Evolutionary conservation across 2,888 invertebrate genomes (phyloP).

Genomic region (Odontocerum albicorne): DNA sequence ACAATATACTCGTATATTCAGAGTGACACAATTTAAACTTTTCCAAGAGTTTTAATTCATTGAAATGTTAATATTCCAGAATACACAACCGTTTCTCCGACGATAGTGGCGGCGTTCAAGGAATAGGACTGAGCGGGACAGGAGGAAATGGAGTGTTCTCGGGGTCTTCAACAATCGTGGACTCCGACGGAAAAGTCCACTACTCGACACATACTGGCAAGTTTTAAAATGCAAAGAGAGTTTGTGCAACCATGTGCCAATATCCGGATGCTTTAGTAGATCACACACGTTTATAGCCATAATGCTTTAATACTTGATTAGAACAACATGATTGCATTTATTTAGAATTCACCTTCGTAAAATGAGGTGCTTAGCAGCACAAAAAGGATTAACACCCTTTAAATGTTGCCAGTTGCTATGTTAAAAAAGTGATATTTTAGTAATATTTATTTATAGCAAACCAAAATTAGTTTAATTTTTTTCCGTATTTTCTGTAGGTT

Average conservation of each 20-base stretch:
- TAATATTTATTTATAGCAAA: constrained; percentile 32
- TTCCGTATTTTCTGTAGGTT: neutral
- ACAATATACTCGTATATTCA: too few relatives aligned
- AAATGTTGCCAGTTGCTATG: too few relatives aligned
- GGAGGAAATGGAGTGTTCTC: constrained; percentile 54
- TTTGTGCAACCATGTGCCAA: constrained; percentile 25
- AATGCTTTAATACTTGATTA: constrained; percentile 6
- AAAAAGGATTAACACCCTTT: too few relatives aligned
- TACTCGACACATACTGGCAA: constrained; percentile 55
- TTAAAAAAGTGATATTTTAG: constrained; percentile 27
- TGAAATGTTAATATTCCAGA: constrained; percentile 40
- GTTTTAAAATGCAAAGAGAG: too few relatives aligned
- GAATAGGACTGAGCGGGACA: constrained; percentile 45
- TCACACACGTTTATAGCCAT: too few relatives aligned
- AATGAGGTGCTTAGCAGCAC: too few relatives aligned
- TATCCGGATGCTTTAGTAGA: too few relatives aligned
- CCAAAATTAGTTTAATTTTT: constrained; percentile 27
- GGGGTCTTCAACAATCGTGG: constrained; percentile 50
- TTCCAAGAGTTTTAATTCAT: too few relatives aligned
- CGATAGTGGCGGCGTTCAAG: constrained; percentile 43
- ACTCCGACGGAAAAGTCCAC: constrained; percentile 51
- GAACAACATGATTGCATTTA: neutral
- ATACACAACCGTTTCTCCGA: constrained; percentile 49
- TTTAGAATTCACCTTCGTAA: neutral
- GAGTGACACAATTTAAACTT: too few relatives aligned